These are phyloP conservation scores for Drosophila hamatofila DNA, from an alignment of 2,888 invertebrate species.

Conservation along the genomic window DNA sequence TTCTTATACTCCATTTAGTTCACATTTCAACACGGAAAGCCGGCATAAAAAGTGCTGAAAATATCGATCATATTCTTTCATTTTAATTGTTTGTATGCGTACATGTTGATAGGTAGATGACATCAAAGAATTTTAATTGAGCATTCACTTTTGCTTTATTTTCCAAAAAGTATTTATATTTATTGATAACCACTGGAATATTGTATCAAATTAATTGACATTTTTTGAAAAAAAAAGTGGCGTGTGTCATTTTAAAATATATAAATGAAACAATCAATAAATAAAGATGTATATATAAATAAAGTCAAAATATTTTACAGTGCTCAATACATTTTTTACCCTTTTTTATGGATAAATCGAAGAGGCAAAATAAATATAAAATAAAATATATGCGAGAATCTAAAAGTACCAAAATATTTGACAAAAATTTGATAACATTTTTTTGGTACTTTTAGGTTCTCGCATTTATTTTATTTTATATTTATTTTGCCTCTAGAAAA, in stretches of 20 bases:
- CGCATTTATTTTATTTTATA: too few relatives aligned
- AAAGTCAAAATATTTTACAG: too few relatives aligned
- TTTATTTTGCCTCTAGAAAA: too few relatives aligned
- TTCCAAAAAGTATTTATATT: background rate
- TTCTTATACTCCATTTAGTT: conserved; percentile 18
- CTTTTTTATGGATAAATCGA: too few relatives aligned
- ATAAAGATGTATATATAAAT: background rate
- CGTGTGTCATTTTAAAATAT: background rate
- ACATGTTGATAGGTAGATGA: background rate
- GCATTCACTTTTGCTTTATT: background rate
- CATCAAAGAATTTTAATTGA: conserved; percentile 3
- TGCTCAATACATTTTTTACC: too few relatives aligned
- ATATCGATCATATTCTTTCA: background rate
- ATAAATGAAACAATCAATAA: background rate
- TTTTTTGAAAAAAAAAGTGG: background rate
- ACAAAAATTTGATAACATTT: too few relatives aligned
- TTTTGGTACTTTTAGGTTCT: too few relatives aligned
- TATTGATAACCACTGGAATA: background rate
- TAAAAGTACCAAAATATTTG: too few relatives aligned
- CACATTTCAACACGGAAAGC: background rate
- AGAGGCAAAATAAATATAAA: too few relatives aligned
- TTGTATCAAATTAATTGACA: too few relatives aligned
- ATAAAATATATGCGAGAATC: too few relatives aligned
- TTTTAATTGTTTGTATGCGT: background rate
- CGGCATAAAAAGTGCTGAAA: background rate